These are phyloP conservation scores for Trinorchestia longiramus DNA, from an alignment of 1,140 invertebrate genomes.

Conservation along the genomic window DNA sequence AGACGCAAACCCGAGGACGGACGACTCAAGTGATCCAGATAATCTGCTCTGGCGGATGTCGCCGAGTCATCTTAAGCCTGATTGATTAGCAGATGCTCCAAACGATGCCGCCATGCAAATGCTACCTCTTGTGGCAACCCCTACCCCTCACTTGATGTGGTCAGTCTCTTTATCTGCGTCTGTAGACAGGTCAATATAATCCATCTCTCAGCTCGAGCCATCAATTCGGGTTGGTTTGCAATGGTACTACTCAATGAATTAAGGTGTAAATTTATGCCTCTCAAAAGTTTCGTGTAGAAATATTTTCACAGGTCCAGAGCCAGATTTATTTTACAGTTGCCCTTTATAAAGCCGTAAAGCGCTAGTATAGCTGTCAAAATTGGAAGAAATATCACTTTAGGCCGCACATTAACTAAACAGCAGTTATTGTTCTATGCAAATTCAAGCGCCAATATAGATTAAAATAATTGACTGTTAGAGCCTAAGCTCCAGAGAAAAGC, in stretches of 20 bases:
- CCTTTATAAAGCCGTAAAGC: not conserved
- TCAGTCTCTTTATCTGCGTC: not conserved
- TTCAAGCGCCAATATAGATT: not conserved
- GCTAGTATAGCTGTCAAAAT: slow-evolving; percentile 8
- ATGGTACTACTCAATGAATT: not conserved
- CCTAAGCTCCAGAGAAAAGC: not conserved
- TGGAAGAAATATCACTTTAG: not conserved
- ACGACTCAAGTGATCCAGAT: slow-evolving; percentile 12
- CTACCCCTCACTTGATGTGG: not conserved
- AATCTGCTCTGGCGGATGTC: not conserved
- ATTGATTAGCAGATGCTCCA: slow-evolving; percentile 5
- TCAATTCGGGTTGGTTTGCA: not conserved
- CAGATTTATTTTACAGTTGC: slow-evolving; percentile 2
- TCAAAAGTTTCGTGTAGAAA: not conserved
- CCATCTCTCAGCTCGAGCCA: not conserved
- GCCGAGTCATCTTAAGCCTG: slow-evolving; percentile 4
- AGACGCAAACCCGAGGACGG: not conserved
- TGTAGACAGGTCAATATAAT: not conserved
- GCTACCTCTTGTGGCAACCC: not conserved
- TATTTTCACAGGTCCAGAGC: not conserved
- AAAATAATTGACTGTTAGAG: not conserved
- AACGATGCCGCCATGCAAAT: slow-evolving; percentile 11
- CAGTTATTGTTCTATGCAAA: not conserved
- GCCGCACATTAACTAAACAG: not conserved
- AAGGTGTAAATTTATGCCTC: not conserved